These are phyloP conservation scores for Varanus salvator DNA, from an alignment of 2,113 vertebrate species.

Conservation along the genomic window DNA sequence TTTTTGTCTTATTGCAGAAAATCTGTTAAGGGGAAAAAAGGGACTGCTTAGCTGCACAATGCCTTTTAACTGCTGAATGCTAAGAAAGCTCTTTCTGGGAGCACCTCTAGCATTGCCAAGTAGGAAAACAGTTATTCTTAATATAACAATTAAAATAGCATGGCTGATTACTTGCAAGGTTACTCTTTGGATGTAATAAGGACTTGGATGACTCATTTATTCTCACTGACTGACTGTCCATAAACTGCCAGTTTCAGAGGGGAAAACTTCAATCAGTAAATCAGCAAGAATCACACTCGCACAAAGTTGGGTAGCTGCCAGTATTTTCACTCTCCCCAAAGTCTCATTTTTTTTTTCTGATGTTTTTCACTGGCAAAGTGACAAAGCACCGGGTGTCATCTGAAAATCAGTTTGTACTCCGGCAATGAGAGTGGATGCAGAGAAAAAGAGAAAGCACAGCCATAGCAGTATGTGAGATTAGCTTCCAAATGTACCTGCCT, in stretches of 20 bases:
- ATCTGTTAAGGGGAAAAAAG: too few relatives aligned
- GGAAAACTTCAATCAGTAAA: not conserved
- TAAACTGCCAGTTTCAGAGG: not conserved
- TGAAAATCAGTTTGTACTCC: not conserved
- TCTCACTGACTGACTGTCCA: not conserved
- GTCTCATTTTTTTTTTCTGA: not conserved
- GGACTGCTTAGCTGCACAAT: too few relatives aligned
- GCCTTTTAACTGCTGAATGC: too few relatives aligned
- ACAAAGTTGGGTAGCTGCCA: too few relatives aligned
- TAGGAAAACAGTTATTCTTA: not conserved
- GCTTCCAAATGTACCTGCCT: not conserved
- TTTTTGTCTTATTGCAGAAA: too few relatives aligned
- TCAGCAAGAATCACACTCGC: not conserved
- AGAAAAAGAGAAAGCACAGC: not conserved
- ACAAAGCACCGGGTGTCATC: not conserved
- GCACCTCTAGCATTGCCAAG: not conserved
- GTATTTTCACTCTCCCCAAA: too few relatives aligned
- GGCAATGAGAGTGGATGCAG: not conserved
- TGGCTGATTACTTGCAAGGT: not conserved
- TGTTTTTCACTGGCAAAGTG: not conserved
- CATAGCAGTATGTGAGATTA: not conserved
- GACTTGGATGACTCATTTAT: not conserved
- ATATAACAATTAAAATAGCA: not conserved
- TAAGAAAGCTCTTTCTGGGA: too few relatives aligned
- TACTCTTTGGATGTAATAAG: not conserved